Evolutionary conservation across 92 coral and sea anemone species (phyloP).

Genomic region (Zoanthus gigantus): DNA sequence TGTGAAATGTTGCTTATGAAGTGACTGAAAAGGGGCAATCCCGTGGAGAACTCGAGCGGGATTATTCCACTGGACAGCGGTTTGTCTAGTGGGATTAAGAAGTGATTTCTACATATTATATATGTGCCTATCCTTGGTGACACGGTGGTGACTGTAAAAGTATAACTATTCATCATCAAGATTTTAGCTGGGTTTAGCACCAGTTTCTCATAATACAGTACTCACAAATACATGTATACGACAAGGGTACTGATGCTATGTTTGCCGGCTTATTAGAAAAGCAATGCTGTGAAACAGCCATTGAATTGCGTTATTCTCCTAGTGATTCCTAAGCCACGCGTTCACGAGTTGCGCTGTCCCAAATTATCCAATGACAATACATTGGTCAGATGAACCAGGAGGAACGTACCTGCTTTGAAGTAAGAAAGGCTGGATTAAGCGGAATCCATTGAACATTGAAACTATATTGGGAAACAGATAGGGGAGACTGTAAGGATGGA

Average conservation of each 20-base stretch:
- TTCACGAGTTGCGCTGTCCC: background rate
- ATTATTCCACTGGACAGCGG: background rate
- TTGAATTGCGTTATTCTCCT: background rate
- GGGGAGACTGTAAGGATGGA: background rate
- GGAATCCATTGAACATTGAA: background rate
- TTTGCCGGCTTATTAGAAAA: background rate
- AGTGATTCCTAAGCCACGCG: background rate
- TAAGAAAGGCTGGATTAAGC: background rate
- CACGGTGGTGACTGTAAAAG: background rate
- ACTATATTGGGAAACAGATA: background rate
- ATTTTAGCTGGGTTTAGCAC: background rate
- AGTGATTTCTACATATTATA: slow-evolving; percentile 13
- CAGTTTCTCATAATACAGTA: background rate
- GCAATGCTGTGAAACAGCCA: background rate
- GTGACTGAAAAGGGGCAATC: background rate
- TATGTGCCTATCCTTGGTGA: background rate
- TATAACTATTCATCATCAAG: background rate
- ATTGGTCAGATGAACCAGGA: background rate
- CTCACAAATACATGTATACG: background rate
- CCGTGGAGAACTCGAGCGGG: background rate
- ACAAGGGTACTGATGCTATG: background rate
- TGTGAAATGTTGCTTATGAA: slow-evolving; percentile 6
- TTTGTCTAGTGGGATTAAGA: background rate
- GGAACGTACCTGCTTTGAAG: background rate
- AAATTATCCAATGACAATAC: background rate